phyloP scores from a whole-genome alignment of 2,113 vertebrate genomes.

The Thamnaconus septentrionalis region DNA sequence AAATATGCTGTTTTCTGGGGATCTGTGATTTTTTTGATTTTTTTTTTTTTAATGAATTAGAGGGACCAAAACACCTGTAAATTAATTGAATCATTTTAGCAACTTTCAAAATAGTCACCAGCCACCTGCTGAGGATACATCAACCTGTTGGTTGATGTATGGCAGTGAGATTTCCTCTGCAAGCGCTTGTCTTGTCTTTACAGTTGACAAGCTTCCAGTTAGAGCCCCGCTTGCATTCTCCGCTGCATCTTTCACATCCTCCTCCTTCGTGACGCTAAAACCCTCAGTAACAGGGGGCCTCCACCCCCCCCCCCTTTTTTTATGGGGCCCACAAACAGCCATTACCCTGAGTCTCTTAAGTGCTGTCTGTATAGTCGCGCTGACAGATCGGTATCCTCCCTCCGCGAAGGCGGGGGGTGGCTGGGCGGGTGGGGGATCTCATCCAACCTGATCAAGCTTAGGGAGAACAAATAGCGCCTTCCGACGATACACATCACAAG shows the following conservation, averaged over 20 bases:
- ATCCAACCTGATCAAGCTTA: conserved; percentile 63
- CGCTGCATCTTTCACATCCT: conserved; percentile 55
- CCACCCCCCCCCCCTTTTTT: conserved; percentile 41
- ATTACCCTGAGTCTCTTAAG: conserved; percentile 70
- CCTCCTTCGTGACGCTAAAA: conserved; percentile 69
- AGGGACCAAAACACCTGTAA: too few species aligned
- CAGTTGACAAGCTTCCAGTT: conserved; percentile 52
- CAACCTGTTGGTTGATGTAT: conserved; percentile 2
- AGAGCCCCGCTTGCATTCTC: conserved; percentile 47
- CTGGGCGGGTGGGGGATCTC: conserved; percentile 47
- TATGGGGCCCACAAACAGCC: conserved; percentile 57
- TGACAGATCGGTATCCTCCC: conserved; percentile 62
- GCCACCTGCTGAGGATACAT: too few species aligned
- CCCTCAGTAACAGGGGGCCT: conserved; percentile 61
- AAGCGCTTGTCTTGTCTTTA: conserved; percentile 34
- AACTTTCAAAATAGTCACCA: conserved; percentile 13
- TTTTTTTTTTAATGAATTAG: too few species aligned
- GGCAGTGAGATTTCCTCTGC: conserved; percentile 26
- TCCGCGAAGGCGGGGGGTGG: conserved; percentile 31
- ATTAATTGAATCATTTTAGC: conserved; percentile 1
- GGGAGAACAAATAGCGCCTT: conserved; percentile 55
- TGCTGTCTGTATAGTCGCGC: conserved; percentile 54
- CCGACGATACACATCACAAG: conserved; percentile 50
- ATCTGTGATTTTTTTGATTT: too few species aligned
- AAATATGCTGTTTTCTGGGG: too few species aligned